phyloP scores from a whole-genome alignment of 2,113 vertebrate species.

The Melanocharis versteri region DNA sequence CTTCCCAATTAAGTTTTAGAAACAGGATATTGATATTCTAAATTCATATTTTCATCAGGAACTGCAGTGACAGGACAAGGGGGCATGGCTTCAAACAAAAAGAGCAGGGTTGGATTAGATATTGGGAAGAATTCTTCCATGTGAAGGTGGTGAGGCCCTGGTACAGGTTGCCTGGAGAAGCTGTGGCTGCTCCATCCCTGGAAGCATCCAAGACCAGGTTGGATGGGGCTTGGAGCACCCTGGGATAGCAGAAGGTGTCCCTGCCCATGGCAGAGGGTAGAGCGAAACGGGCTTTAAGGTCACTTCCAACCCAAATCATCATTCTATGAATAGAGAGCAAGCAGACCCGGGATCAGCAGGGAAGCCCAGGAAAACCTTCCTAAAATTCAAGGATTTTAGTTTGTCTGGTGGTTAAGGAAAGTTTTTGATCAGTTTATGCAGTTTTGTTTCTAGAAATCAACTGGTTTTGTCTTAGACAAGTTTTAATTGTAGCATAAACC shows the following conservation, averaged over 20 bases:
- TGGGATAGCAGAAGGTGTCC: background rate
- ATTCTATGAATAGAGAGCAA: background rate
- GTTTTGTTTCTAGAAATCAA: background rate
- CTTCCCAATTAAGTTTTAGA: background rate
- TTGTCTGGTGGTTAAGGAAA: background rate
- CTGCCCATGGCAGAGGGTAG: background rate
- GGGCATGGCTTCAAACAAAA: background rate
- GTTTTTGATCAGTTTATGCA: background rate
- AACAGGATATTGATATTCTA: background rate
- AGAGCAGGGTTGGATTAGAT: background rate
- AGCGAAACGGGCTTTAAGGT: background rate
- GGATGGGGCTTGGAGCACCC: accelerated
- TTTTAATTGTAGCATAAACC: background rate
- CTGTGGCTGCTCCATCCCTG: background rate
- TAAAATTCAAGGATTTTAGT: background rate
- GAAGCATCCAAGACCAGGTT: background rate
- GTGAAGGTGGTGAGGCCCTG: background rate
- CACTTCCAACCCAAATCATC: background rate
- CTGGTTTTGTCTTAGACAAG: background rate
- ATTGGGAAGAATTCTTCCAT: background rate
- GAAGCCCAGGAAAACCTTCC: background rate
- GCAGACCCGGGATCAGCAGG: background rate
- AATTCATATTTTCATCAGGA: background rate
- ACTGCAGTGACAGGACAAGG: background rate
- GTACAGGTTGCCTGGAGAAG: accelerated